Conservation (phyloP, 2,113 vertebrate genomes). For the Sialia sialis region DNA sequence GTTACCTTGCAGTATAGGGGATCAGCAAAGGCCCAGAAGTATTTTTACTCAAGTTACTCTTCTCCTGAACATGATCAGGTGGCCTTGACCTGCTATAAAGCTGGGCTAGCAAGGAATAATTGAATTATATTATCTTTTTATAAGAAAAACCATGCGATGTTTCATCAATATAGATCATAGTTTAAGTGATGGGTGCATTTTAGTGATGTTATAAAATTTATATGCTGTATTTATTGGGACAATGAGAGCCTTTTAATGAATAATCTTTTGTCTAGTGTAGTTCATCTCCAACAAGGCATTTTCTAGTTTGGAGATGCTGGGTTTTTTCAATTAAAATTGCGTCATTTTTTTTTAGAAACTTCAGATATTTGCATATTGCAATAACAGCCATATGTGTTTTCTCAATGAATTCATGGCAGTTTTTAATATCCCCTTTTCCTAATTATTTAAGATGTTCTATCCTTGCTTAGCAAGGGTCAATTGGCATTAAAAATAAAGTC, state of each 20-base stretch:
- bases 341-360: neutral
- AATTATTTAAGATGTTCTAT: slow-evolving; percentile 5
- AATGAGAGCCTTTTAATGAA: neutral
- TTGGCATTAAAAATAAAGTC: slow-evolving; percentile 28
- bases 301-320: neutral
- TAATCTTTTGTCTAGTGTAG: neutral
- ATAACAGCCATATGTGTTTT: neutral
- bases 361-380: neutral
- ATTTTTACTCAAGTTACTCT: neutral
- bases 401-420: neutral
- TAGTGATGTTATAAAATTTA: neutral
- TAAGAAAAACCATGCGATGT: neutral
- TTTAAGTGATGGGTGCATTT: neutral
- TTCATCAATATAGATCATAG: neutral
- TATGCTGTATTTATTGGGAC: neutral
- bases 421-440: neutral
- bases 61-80: neutral
- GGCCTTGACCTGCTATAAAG: neutral
- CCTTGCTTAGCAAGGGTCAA: neutral
- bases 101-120: neutral
- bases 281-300: neutral
- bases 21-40: neutral
- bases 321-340: neutral
- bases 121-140: neutral
- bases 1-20: neutral